These are phyloP conservation scores for Malacoraja senta DNA, from an alignment of 2,797 vertebrate genomes.

Conservation along the genomic window DNA sequence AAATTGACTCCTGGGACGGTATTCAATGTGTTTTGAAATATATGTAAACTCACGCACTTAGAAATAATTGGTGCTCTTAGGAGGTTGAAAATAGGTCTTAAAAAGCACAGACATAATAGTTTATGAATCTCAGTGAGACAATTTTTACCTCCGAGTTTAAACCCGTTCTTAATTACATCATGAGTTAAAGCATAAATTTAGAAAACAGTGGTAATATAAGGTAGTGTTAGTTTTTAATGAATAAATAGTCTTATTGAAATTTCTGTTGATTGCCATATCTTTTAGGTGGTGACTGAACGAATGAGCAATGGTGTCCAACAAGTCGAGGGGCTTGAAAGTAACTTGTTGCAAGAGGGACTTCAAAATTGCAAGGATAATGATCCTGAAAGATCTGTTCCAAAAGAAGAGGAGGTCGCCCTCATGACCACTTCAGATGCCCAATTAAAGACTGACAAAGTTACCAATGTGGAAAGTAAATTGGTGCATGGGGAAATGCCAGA, in stretches of 20 bases:
- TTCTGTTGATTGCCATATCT: conserved; percentile 33
- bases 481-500: conserved; percentile 35
- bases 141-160: conserved; percentile 4
- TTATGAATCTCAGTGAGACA: background rate
- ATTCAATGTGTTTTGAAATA: background rate
- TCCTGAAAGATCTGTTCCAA: conserved; percentile 27
- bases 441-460: conserved; percentile 28
- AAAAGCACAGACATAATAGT: background rate
- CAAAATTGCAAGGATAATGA: conserved; percentile 37
- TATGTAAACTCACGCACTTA: background rate
- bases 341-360: conserved; percentile 32
- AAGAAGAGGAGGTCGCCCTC: conserved; percentile 36
- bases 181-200: background rate
- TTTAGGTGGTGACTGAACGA: conserved; percentile 38
- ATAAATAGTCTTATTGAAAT: conserved; percentile 28
- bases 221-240: conserved; percentile 9
- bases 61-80: background rate
- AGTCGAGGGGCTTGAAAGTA: conserved; percentile 37
- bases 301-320: conserved; percentile 37
- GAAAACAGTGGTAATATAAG: background rate
- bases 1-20: background rate
- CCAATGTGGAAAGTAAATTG: conserved; percentile 34
- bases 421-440: conserved; percentile 28
- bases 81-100: background rate
- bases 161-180: background rate